phyloP scores from a whole-genome alignment of 2,888 invertebrate species.

The Caenorhabditis macrosperma region DNA sequence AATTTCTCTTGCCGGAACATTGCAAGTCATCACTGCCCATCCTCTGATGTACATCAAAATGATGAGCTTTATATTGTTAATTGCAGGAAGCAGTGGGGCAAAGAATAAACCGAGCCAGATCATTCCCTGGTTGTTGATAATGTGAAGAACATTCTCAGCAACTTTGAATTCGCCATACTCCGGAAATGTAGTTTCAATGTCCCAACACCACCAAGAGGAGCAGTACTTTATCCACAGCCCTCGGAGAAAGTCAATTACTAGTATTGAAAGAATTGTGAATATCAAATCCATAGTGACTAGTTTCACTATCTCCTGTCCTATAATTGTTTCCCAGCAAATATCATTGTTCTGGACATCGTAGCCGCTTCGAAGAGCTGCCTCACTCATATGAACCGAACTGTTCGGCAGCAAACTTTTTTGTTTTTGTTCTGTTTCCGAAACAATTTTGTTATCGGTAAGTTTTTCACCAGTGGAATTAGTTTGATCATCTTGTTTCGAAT shows the following conservation, averaged over 20 bases:
- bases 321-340: conserved; percentile 97
- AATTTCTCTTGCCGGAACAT: conserved; percentile 94
- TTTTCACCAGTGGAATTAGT: background rate
- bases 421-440: background rate
- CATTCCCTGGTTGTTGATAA: conserved; percentile 97
- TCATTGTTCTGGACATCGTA: conserved; percentile 63
- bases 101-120: conserved; percentile 99
- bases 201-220: conserved; percentile 93
- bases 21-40: conserved; percentile 88
- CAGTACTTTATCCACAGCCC: conserved; percentile 91
- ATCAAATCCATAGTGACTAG: conserved; percentile 95
- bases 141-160: conserved; percentile 95
- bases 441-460: background rate
- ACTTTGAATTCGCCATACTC: conserved; percentile 98
- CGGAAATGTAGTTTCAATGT: conserved; percentile 94
- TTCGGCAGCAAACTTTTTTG: background rate
- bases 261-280: conserved; percentile 88
- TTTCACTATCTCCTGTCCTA: conserved; percentile 96
- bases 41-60: conserved; percentile 88
- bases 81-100: conserved; percentile 91
- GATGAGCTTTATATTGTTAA: conserved; percentile 92
- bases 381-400: conserved; percentile 16
- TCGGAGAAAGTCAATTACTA: conserved; percentile 92
- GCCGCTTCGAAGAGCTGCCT: conserved; percentile 31
- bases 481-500: background rate